Conservation (phyloP, 2,113 vertebrate species). For the Clarias magur region DNA sequence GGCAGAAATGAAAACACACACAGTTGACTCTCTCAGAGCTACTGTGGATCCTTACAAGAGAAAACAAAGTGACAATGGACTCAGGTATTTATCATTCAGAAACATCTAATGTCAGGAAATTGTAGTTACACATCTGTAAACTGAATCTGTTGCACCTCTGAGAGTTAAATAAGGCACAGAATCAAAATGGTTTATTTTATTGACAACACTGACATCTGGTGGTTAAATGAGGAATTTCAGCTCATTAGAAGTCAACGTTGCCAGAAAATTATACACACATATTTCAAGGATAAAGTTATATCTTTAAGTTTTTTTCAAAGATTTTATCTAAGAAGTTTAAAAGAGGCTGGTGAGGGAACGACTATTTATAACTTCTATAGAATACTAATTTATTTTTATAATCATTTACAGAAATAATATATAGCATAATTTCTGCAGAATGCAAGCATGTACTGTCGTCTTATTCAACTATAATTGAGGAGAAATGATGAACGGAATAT, state of each 20-base stretch:
- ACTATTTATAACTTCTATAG: no score
- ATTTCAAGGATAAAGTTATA: neutral
- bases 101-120: neutral
- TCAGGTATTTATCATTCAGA: neutral
- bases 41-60: neutral
- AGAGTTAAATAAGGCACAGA: neutral
- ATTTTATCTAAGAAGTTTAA: no score
- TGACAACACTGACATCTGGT: constrained; percentile 76
- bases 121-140: neutral
- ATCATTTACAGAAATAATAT: no score
- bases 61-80: neutral
- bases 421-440: no score
- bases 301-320: neutral
- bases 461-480: neutral
- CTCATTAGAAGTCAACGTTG: neutral
- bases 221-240: constrained; percentile 53
- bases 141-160: neutral
- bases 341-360: no score
- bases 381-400: no score
- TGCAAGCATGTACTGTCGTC: neutral
- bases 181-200: constrained; percentile 56
- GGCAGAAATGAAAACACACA: neutral
- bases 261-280: no score
- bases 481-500: neutral
- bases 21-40: neutral